phyloP scores from a whole-genome alignment of 2,113 vertebrate species.

The Corapipo altera region DNA sequence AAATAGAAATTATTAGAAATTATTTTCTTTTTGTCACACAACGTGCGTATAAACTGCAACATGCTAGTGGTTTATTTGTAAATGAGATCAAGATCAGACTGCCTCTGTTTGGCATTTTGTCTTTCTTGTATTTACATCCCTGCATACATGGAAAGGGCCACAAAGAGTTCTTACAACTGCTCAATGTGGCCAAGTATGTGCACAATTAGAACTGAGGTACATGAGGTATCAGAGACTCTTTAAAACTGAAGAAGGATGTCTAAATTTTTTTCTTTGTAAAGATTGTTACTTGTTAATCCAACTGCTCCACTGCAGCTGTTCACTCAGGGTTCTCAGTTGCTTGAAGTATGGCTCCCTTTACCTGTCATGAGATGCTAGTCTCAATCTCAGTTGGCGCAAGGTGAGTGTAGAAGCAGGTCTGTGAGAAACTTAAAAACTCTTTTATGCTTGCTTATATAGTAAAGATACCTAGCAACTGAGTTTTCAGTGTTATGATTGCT shows the following conservation, averaged over 20 bases:
- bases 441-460: neutral
- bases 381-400: neutral
- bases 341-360: neutral
- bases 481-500: neutral
- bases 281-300: neutral
- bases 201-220: neutral
- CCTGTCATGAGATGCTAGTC: neutral
- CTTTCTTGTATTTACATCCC: neutral
- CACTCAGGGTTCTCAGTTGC: neutral
- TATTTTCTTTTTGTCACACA: neutral
- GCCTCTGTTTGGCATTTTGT: neutral
- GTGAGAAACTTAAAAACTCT: neutral
- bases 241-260: neutral
- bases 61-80: neutral
- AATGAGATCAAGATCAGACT: neutral
- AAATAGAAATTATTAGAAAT: neutral
- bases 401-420: neutral
- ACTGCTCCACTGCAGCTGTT: neutral
- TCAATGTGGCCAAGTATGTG: neutral
- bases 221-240: neutral
- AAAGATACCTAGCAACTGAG: neutral
- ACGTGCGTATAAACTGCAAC: neutral
- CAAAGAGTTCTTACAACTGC: neutral
- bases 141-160: neutral
- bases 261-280: neutral